Percentiles rank a stretch among this genome's conserved stretches.
Evolutionary conservation across 1,140 invertebrate genomes (phyloP).

Genomic region (Apis laboriosa): DNA sequence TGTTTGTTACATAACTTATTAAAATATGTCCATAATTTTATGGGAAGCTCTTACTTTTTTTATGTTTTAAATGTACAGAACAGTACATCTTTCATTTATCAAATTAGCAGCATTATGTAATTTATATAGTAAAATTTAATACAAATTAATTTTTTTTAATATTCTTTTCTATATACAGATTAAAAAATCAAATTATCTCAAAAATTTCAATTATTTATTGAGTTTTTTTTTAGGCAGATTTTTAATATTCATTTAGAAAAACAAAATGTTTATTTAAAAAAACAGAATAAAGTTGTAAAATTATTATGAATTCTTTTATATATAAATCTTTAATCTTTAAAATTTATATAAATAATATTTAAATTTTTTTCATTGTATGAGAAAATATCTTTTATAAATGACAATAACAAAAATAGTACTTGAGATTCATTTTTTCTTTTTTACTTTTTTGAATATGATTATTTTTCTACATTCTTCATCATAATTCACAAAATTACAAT

Average conservation of each 20-base stretch:
- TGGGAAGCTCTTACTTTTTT: conserved; percentile 34
- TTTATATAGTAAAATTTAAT: conserved; percentile 10
- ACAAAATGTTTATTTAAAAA: background rate
- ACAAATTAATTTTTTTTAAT: background rate
- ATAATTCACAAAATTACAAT: conserved; percentile 62
- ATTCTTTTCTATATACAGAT: background rate
- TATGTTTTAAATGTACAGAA: conserved; percentile 28
- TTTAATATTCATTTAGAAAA: conserved; percentile 7
- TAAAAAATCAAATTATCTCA: background rate
- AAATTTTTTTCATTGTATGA: conserved; percentile 20
- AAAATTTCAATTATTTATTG: background rate
- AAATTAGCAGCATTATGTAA: background rate
- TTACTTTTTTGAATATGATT: conserved; percentile 20
- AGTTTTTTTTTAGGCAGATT: background rate
- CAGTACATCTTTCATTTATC: conserved; percentile 1
- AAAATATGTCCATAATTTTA: conserved; percentile 24
- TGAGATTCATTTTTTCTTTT: conserved; percentile 41
- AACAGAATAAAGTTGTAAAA: conserved; percentile 14
- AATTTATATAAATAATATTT: conserved; percentile 44
- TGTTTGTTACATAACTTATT: conserved; percentile 23
- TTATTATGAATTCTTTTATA: background rate
- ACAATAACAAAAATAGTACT: conserved; percentile 50
- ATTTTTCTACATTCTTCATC: conserved; percentile 15
- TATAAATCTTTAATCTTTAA: conserved; percentile 1
- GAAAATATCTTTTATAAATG: conserved; percentile 32